Base-by-base conservation (phyloP, 2,113 vertebrate species). In the Channa argus region DNA sequence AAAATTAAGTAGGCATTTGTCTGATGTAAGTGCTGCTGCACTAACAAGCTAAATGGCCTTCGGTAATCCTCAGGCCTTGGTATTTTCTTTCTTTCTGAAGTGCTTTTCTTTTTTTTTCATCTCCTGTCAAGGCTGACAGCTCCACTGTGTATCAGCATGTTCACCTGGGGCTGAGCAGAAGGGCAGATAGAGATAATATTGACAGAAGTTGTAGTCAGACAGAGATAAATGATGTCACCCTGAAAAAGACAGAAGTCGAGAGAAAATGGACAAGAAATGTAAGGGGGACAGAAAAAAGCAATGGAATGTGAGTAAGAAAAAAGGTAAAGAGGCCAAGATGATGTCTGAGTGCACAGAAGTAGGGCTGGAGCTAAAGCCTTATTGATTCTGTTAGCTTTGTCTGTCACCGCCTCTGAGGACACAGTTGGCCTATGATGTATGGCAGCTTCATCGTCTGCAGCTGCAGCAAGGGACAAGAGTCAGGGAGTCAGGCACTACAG, bases 41-140 rank as follows among this genome's bases (percentile, higher is more conserved):
- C 86, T 91, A 92, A 93, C 85, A 90, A 93, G 88, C 82, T 53
- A 67, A 76, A 73, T 82, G 90, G 88, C 91, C 91, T 92, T 91
- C 82, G 7, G 82, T 88, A 87, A 90, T 87, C 82, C 83, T 83
- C 59, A 55, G 66, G 58, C 81, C 83, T 76, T 47, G 70, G 74
- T 83, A 43, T 63, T 80, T 83, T 78, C 76, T 79, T 85, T 74
- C 61, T 82, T 64, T 84, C 78, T 74, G 55, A 80, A 82, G 71
- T 55, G 65, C 66, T 51, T 56, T 53, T 65, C 24, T 51, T 64
- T 76, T 71, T 78, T 86, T 81, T 76, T 43, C 64, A 55, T 72
- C 63, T 84, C 51, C 77, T 82, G 82, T 91, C 89, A 91, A 91
- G 85, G 86, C 84, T 87, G 88, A 89, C 79, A 83, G 77, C 77